Evolutionary conservation across 2,888 invertebrate species (phyloP), one percentile per base, ranked within the genome.

Genomic region (Drosophila demipolita): DNA sequence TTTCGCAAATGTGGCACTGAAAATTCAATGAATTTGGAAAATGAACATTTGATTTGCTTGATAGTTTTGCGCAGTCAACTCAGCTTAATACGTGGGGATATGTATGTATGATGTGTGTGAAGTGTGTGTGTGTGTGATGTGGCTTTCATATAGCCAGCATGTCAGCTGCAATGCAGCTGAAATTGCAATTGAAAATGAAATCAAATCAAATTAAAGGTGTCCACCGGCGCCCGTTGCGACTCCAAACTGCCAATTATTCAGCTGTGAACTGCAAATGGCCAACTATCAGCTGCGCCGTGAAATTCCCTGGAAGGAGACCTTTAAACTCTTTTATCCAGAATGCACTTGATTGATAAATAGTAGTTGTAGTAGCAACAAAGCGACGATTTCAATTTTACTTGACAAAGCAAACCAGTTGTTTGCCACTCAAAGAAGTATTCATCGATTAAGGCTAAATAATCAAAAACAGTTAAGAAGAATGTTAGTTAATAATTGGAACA

Each of bases 21-120:
- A 80, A 87, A 86, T 89, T 87, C 90, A 86, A 76, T 86, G 86
- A 82, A 80, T 86, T 89, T 87, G 88, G 77, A 82, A 89, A 90
- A 87, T 90, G 89, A 78, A 73, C 83, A 85, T 87, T 87, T 89
- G 90, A 87, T 90, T 90, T 86, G 83, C 75, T 88, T 80, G 78
- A 87, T 89, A 89, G 78, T 78, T 76, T 73, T 69, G 61, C 59
- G 53, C 74, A 54, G 70, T 73, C 77, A 71, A 69, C 59, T 60
- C 42, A 20, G 54, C 35, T 75, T 50, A 53, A 53, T 58, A 42
- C 60, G 33, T 61, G 26, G 17, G 52, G 23, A 23, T 35, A 29
- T 52, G 55, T 65, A 57, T 36, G 45, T 29, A 52, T 52, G 2
- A 23, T 23, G 57, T 52, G 63, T 15, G 45, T 15, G 23, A 52